These are phyloP conservation scores for Cosmia trapezina DNA, from an alignment of 2,888 invertebrate species.

Conservation along the genomic window DNA sequence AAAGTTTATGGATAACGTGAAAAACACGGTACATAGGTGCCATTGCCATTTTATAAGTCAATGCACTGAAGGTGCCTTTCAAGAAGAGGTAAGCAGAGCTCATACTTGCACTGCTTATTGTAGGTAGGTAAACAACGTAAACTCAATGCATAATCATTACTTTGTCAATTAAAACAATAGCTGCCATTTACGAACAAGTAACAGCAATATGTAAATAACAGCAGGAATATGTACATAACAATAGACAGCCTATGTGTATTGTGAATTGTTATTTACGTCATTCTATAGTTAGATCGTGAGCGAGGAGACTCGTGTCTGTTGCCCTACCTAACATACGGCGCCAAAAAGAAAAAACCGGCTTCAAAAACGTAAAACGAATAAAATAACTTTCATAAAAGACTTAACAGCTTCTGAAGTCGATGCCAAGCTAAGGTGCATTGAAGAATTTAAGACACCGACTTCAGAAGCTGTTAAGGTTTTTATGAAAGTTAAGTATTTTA, in stretches of 20 bases:
- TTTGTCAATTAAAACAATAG: slow-evolving; percentile 47
- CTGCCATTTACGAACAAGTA: slow-evolving; percentile 12
- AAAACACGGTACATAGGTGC: too few species aligned
- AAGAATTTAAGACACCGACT: too few species aligned
- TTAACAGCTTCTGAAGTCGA: too few species aligned
- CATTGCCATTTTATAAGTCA: slow-evolving; percentile 30
- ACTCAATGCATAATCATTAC: slow-evolving; percentile 53
- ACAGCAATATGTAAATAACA: slow-evolving; percentile 21
- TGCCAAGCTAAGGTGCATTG: too few species aligned
- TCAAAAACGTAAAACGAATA: too few species aligned
- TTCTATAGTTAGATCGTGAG: slow-evolving; percentile 16
- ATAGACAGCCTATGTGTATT: slow-evolving; percentile 10
- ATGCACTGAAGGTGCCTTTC: slow-evolving; percentile 44
- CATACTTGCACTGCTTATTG: slow-evolving; percentile 14
- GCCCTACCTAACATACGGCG: too few species aligned
- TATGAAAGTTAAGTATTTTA: too few species aligned
- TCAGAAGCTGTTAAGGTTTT: too few species aligned
- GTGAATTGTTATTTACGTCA: slow-evolving; percentile 29
- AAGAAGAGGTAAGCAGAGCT: slow-evolving; percentile 38
- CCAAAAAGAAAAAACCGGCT: background rate
- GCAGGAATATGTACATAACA: slow-evolving; percentile 22
- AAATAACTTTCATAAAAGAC: too few species aligned
- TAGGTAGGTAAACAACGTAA: slow-evolving; percentile 1
- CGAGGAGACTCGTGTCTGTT: background rate
- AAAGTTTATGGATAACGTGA: too few species aligned